Evolutionary conservation across 2,888 invertebrate species (phyloP).

Genomic region (Aleiodes testaceus): DNA sequence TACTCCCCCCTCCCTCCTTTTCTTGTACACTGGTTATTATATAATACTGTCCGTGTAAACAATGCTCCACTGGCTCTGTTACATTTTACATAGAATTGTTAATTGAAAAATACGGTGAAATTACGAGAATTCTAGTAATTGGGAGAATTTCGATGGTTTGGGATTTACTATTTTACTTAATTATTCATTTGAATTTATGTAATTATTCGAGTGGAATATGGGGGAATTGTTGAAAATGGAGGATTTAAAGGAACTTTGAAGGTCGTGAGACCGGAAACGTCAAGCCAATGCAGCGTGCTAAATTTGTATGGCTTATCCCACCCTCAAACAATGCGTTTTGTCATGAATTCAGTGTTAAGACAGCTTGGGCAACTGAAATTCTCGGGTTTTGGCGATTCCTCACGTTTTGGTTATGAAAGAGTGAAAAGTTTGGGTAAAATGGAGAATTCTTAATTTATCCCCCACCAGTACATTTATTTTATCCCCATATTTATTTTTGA

Average conservation of each 20-base stretch:
- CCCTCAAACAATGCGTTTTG: slow-evolving; percentile 30
- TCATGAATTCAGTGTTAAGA: neutral
- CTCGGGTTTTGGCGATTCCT: neutral
- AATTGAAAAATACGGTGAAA: neutral
- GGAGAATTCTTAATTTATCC: no score
- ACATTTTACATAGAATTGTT: neutral
- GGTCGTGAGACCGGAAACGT: slow-evolving; percentile 40
- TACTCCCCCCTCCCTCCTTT: slow-evolving; percentile 12
- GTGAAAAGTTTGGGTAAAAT: no score
- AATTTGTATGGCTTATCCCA: slow-evolving; percentile 10
- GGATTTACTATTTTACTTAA: no score
- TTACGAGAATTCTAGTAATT: no score
- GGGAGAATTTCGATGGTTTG: no score
- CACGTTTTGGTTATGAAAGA: neutral
- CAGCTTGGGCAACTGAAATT: neutral
- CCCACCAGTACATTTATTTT: no score
- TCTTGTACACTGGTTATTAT: slow-evolving; percentile 13
- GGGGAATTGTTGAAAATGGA: neutral
- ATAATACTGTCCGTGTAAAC: slow-evolving; percentile 23
- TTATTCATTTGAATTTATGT: no score
- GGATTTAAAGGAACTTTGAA: slow-evolving; percentile 8
- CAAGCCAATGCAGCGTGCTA: neutral
- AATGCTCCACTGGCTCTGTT: neutral
- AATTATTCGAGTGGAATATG: no score
- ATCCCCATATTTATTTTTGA: neutral